Percentiles rank a stretch among this genome's conserved stretches.
Evolutionary conservation across 2,797 vertebrate species (phyloP).

Genomic region (Pyrrhura leucotis): DNA sequence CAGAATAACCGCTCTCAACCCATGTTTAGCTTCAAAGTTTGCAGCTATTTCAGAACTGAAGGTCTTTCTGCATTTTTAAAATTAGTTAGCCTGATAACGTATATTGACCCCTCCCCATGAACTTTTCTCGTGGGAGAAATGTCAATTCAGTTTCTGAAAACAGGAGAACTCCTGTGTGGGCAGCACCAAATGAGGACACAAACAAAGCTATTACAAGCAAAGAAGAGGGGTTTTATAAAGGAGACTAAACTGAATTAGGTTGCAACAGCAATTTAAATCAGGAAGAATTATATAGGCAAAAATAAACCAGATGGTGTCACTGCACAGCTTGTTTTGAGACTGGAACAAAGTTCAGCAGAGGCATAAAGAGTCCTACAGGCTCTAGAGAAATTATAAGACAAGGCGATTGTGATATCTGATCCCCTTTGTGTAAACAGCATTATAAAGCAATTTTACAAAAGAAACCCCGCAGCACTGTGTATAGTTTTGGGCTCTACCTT

Average conservation of each 20-base stretch:
- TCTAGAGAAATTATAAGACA: neutral
- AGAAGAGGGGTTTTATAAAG: neutral
- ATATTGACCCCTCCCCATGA: neutral
- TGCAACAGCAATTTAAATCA: neutral
- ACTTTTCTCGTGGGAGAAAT: neutral
- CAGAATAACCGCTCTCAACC: neutral
- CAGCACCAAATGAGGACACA: neutral
- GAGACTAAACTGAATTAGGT: neutral
- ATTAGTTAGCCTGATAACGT: neutral
- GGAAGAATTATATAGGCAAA: slow-evolving; percentile 3
- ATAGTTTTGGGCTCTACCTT: neutral
- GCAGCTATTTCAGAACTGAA: neutral
- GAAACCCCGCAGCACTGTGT: neutral
- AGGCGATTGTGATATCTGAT: neutral
- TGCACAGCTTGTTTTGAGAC: slow-evolving; percentile 20
- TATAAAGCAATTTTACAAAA: neutral
- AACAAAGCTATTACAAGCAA: neutral
- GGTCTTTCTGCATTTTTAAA: neutral
- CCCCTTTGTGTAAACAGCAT: neutral
- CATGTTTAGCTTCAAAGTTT: neutral
- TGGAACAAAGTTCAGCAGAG: slow-evolving; percentile 19
- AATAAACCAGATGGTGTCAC: slow-evolving; percentile 28
- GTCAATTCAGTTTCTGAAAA: neutral
- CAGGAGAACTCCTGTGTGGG: neutral
- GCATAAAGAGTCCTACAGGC: neutral